A percentile compares a stretch with the other conserved stretches of the same genome.
phyloP scores from a whole-genome alignment of 2,113 vertebrate genomes.

The Neodon shergylaensis region DNA sequence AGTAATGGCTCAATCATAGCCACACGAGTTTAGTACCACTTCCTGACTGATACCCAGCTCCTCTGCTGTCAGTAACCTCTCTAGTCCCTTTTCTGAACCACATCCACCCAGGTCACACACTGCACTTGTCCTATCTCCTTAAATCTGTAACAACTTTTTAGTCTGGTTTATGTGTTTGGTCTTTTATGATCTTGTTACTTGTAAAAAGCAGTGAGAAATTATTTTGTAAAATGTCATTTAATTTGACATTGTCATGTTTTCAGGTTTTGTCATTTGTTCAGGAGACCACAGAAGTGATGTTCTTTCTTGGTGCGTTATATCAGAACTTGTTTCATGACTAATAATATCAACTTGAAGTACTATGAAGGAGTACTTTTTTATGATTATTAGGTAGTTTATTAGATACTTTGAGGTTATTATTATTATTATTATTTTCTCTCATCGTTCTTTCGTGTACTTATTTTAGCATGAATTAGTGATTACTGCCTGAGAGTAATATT shows the following conservation, averaged over 20 bases:
- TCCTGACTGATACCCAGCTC: neutral
- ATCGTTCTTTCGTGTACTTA: neutral
- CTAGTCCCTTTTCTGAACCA: neutral
- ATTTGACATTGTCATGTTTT: neutral
- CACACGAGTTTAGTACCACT: neutral
- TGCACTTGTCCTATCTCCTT: neutral
- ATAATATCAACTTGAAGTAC: neutral
- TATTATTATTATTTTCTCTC: neutral
- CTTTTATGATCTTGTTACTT: neutral
- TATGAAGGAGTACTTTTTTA: neutral
- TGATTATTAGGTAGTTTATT: neutral
- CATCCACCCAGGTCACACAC: neutral
- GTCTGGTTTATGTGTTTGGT: neutral
- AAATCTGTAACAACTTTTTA: neutral
- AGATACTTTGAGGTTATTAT: neutral
- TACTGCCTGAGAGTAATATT: neutral
- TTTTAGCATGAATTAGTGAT: neutral
- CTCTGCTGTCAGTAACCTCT: neutral
- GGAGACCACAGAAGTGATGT: neutral
- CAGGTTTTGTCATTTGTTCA: neutral
- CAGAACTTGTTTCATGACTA: neutral
- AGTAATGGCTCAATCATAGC: neutral
- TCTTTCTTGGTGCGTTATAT: neutral
- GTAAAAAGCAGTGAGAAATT: neutral
- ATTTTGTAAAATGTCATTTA: neutral